Percentiles rank a stretch among this genome's conserved stretches.
Conservation (phyloP, 2,888 invertebrate species). For the Clanis bilineata region DNA sequence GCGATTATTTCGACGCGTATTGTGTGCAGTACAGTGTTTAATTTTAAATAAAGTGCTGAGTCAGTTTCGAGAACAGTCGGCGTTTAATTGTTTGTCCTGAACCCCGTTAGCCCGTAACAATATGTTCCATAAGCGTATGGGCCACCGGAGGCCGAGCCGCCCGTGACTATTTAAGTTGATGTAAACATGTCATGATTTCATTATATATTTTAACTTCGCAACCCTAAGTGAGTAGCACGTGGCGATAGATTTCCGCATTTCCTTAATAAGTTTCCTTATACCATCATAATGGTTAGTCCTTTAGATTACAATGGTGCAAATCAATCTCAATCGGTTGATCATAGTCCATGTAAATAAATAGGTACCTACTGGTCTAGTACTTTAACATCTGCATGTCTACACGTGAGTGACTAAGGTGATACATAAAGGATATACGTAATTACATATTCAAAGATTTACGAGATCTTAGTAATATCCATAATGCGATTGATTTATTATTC, state of each 20-base stretch:
- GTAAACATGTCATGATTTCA: background rate
- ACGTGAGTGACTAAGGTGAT: slow-evolving; percentile 7
- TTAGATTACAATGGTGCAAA: background rate
- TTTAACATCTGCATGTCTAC: background rate
- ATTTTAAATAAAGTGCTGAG: too few species aligned
- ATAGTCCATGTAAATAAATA: background rate
- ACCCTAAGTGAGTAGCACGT: background rate
- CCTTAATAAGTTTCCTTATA: slow-evolving; percentile 10
- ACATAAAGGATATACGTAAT: background rate
- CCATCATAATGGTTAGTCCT: slow-evolving; percentile 14
- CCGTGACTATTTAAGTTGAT: too few species aligned
- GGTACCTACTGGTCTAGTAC: too few species aligned
- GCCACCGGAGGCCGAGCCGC: too few species aligned
- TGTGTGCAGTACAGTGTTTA: too few species aligned
- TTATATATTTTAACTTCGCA: slow-evolving; percentile 7
- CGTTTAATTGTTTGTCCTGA: too few species aligned
- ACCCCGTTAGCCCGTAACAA: too few species aligned
- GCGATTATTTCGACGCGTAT: too few species aligned
- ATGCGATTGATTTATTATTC: background rate
- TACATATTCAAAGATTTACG: background rate
- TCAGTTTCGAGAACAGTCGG: too few species aligned
- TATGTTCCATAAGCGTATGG: too few species aligned
- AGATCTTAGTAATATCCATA: background rate
- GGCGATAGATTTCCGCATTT: slow-evolving; percentile 3
- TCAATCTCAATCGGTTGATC: slow-evolving; percentile 1